phyloP scores from a whole-genome alignment of 2,113 vertebrate species.

The Istiophorus platypterus region DNA sequence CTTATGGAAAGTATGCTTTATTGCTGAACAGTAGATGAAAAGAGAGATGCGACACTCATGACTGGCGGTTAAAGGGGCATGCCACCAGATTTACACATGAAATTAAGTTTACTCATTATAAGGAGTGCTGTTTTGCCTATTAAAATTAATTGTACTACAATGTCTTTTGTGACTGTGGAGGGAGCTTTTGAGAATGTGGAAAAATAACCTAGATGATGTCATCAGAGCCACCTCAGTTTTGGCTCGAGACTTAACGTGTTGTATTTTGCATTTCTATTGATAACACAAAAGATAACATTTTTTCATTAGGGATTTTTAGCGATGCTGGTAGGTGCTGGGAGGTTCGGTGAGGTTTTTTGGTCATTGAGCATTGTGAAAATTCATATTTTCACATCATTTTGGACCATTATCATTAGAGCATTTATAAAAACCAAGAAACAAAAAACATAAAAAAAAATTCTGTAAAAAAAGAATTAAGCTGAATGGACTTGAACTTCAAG shows the following conservation, averaged over 20 bases:
- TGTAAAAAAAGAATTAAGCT: too few species aligned
- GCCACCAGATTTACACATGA: background rate
- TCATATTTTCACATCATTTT: too few species aligned
- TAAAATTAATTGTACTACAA: background rate
- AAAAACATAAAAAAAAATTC: too few species aligned
- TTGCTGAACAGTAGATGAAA: background rate
- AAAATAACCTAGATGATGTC: too few species aligned
- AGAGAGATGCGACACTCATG: background rate
- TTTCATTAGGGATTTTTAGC: background rate
- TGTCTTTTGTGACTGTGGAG: background rate
- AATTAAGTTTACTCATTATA: background rate
- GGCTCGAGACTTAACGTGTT: background rate
- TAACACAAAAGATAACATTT: background rate
- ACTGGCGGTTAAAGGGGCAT: background rate
- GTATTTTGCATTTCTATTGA: background rate
- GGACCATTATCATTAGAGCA: too few species aligned
- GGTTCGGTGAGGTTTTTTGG: too few species aligned
- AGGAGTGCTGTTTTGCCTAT: background rate
- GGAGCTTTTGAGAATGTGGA: background rate
- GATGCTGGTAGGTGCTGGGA: background rate
- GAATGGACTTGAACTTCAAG: too few species aligned
- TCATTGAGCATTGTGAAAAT: too few species aligned
- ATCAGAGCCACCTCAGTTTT: too few species aligned
- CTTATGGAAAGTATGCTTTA: background rate
- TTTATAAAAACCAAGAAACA: too few species aligned